Evolutionary conservation across 2,797 vertebrate genomes (phyloP).

Genomic region (Argentina silus): DNA sequence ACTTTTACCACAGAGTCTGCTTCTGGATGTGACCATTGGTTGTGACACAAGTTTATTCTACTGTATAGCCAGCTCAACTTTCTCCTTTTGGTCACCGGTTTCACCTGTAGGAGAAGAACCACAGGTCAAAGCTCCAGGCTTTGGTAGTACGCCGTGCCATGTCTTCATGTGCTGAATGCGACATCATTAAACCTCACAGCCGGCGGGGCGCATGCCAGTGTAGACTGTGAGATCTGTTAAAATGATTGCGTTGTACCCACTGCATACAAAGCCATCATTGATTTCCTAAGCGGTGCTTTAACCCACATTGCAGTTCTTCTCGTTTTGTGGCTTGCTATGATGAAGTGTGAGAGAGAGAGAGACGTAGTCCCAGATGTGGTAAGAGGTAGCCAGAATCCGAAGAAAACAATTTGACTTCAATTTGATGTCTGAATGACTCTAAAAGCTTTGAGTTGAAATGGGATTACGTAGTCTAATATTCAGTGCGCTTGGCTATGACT

Average conservation of each 20-base stretch:
- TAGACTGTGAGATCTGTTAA: slow-evolving; percentile 60
- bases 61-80: background rate
- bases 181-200: slow-evolving; percentile 29
- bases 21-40: background rate
- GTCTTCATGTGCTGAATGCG: slow-evolving; percentile 28
- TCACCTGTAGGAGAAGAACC: slow-evolving; percentile 2
- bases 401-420: slow-evolving; percentile 3
- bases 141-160: background rate
- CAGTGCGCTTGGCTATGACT: background rate
- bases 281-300: slow-evolving; percentile 53
- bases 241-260: slow-evolving; percentile 61
- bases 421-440: slow-evolving; percentile 17
- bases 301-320: slow-evolving; percentile 26
- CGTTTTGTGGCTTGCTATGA: slow-evolving; percentile 27
- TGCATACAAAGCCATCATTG: slow-evolving; percentile 71
- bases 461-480: background rate
- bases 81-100: slow-evolving; percentile 5
- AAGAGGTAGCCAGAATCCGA: slow-evolving; percentile 11
- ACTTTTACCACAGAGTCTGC: background rate
- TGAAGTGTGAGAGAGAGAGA: slow-evolving; percentile 18
- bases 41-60: background rate
- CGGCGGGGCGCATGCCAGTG: slow-evolving; percentile 37
- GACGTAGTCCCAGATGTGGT: slow-evolving; percentile 26
- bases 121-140: background rate
- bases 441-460: background rate